Evolutionary conservation across 2,797 vertebrate species (phyloP), one percentile per base, ranked within the genome.

Genomic region (Karalla daura): DNA sequence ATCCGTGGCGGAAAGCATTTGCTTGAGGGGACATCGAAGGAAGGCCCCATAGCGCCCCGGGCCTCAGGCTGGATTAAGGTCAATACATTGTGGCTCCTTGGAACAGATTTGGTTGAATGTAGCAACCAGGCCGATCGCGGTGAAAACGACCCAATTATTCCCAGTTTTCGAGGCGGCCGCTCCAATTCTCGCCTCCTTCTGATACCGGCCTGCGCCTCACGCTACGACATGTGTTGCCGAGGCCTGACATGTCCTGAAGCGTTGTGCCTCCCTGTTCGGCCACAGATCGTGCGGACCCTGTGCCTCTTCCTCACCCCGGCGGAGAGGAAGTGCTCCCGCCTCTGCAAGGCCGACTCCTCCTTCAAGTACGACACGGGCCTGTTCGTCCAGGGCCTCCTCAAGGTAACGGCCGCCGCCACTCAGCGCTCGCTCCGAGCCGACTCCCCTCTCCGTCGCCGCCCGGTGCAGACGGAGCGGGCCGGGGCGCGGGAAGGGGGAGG

Each of bases 321-420:
- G 23, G 98, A 99, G 86, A 94, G 96, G 66, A 98, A 96, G 77
- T 96, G 97, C 79, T 99, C 98, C 61, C 95, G 98, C 33, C 94
- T 98, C 33, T 98, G 97, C 87, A 95, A 92, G 80, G 87, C 89
- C 14, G 93, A 96, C 65, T 93, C 94, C 13, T 96, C 95, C 32
- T 98, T 98, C 90, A 97, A 95, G 80, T 99, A 99, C 0, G 96
- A 99, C 80, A 97, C 96, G 0, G 98, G 98, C 41, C 94, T 99
- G 36, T 98, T 98, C 83, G 96, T 99, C 46, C 98, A 99, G 92
- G 98, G 98, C 28, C 93, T 99, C 53, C 95, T 99, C 24, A 99
- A 99, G 95, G 98, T 98, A 95, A 30, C 63, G 50, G 7, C 43
- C 40, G 15, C 61, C 28, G 17, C 65, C 50, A 25, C 11, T 11